Evolutionary conservation across 2,113 vertebrate genomes (phyloP), one percentile per base, ranked within the genome.

Genomic region (Pedionomus torquatus): DNA sequence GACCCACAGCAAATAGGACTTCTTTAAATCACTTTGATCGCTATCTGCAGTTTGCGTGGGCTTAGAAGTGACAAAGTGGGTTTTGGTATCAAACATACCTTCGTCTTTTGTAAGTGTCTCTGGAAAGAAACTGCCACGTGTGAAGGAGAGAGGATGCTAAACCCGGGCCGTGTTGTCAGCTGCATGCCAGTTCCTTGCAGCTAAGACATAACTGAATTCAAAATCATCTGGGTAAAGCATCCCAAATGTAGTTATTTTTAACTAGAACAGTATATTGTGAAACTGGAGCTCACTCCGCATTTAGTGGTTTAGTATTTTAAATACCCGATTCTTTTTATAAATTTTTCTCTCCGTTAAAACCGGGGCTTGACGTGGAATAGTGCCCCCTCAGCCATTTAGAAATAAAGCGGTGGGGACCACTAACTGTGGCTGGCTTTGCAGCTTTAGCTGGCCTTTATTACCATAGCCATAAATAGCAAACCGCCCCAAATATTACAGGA

Each of bases 391-490:
- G 92, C 37, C 48, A 63, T 94, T 93, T 80, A 87, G 89, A 96
- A 89, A 94, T n/a, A 71, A 92, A 94, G 64, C 89, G 63, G 89
- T 89, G 77, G 96, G 97, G 96, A 94, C 89, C 83, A 43, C 90
- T 94, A 80, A 94, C 81, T 76, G 58, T 87, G 61, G 83, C 95
- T 95, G 93, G 84, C 97, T 96, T 96, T 98, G 97, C 97, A 93
- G 97, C 98, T 98, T 98, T 98, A 98, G 98, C 96, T 92, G 96
- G 95, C 90, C 97, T 98, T 97, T 98, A 98, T 98, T 97, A 97
- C 97, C 97, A 91, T 95, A 93, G 97, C 97, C 97, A 97, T 98
- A 98, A 98, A 98, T 97, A 98, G 98, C 98, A 97, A 97, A 97
- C 93, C 48, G 90, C 97, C 98, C 98, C 98, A 98, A 98, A 98